Evolutionary conservation across 2,113 vertebrate species (phyloP), one percentile per base, ranked within the genome.

Genomic region (Nothocercus nigrocapillus): DNA sequence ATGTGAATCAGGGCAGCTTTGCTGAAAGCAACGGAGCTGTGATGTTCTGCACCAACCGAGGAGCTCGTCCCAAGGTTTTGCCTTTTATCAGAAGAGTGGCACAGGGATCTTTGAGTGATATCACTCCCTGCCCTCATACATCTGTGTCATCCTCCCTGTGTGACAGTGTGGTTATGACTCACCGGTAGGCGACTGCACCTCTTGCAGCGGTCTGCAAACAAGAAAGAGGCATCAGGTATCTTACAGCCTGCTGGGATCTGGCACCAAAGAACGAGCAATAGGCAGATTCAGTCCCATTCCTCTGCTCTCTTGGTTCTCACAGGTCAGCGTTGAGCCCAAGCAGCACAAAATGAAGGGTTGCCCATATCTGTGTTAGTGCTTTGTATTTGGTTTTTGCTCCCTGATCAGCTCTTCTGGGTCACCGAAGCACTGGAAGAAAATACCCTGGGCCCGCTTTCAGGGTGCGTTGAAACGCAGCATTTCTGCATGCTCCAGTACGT

Each of bases 401-500:
- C 59, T 22, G 32, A 2, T 24, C 73, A 64, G 25, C 88, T 83
- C 82, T 85, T 86, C 58, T 72, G 45, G 83, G 61, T 45, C 45
- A 70, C 53, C 12, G 4, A 70, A 12, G 30, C 53, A 66, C 47
- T 14, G 8, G 47, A 22, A 79, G 80, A 56, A 91, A 62, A 54
- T 1, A 59, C 0, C 30, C 54, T 51, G 24, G 91, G n/a, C 38
- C 53, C 0, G 1, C 58, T 87, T 73, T 67, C 80, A 79, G 30
- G 51, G 49, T 73, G 77, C 82, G 69, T 81, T 54, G 67, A 81
- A 93, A 91, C 82, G 38, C 54, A 38, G 18, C 82, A 68, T 59
- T 83, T 69, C 49, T 91, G 83, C 85, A 93, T 9, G 90, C 84
- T 84, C 83, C 95, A 94, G 68, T 83, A 95, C 13, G 42, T 85